Conservation (phyloP, 2,113 vertebrate genomes). For the Xiphophorus hellerii region DNA sequence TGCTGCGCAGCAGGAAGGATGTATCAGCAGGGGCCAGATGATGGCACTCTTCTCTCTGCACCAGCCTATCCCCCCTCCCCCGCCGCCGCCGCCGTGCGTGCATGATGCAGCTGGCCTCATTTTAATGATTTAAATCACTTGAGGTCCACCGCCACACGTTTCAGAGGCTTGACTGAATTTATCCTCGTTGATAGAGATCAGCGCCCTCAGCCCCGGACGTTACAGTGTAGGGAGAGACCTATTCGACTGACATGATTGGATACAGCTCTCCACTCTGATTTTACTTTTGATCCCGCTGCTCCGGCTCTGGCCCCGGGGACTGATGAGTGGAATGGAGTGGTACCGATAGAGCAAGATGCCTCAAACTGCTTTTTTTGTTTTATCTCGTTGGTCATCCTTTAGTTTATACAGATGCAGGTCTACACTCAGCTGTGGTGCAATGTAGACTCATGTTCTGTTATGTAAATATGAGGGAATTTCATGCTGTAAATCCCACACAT, state of each 20-base stretch:
- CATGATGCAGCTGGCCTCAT: constrained; percentile 73
- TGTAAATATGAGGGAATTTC: constrained; percentile 33
- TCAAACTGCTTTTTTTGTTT: constrained; percentile 54
- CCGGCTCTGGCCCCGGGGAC: constrained; percentile 68
- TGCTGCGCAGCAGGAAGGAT: constrained; percentile 48
- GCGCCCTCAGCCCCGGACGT: constrained; percentile 67
- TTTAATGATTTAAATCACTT: constrained; percentile 77
- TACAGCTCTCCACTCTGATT: constrained; percentile 72
- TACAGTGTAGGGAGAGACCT: constrained; percentile 70
- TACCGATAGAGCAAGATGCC: constrained; percentile 58
- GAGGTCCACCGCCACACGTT: constrained; percentile 68
- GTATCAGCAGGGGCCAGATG: constrained; percentile 69
- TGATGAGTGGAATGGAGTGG: constrained; percentile 63
- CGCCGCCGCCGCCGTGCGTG: constrained; percentile 53
- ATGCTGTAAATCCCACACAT: constrained; percentile 22
- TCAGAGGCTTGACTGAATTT: constrained; percentile 76
- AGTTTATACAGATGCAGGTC: constrained; percentile 40
- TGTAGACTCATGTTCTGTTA: constrained; percentile 17
- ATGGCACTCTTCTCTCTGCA: constrained; percentile 79
- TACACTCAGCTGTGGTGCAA: constrained; percentile 33
- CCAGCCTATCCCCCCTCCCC: constrained; percentile 35
- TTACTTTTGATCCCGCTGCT: constrained; percentile 73
- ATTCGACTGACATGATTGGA: constrained; percentile 73
- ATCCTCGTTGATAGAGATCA: constrained; percentile 76
- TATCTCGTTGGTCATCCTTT: constrained; percentile 61